phyloP scores from a whole-genome alignment of 2,797 vertebrate species.

The Odontamblyopus rebecca region DNA sequence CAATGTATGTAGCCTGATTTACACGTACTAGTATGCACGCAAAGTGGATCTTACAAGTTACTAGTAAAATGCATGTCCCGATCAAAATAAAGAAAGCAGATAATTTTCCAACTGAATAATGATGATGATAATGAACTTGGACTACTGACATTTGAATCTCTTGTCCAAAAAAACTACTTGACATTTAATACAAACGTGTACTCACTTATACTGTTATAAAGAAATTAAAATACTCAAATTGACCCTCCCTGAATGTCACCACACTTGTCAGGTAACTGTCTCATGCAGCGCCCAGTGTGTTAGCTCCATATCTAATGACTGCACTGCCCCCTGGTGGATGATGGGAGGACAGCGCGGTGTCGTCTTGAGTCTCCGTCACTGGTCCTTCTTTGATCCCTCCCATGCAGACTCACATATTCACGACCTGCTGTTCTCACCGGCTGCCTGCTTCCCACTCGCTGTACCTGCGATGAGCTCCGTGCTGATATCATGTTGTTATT shows the following conservation, averaged over 20 bases:
- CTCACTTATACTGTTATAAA: conserved; percentile 21
- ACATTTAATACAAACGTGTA: neutral
- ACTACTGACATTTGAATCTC: neutral
- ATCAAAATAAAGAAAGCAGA: neutral
- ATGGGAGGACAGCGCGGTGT: conserved; percentile 9
- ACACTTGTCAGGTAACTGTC: conserved; percentile 23
- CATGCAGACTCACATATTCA: conserved; percentile 18
- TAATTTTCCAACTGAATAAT: no score
- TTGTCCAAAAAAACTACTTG: conserved; percentile 5
- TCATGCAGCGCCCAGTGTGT: neutral
- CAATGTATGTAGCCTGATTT: neutral
- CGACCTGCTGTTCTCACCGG: conserved; percentile 43
- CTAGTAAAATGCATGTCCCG: neutral
- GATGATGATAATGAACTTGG: no score
- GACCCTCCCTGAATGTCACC: conserved; percentile 9
- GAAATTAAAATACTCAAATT: conserved; percentile 29
- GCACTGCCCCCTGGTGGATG: conserved; percentile 58
- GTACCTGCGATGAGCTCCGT: conserved; percentile 32
- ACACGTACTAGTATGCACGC: no score
- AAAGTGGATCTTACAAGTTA: no score
- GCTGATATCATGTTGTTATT: conserved; percentile 10
- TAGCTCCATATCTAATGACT: conserved; percentile 43
- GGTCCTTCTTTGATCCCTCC: neutral
- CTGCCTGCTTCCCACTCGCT: conserved; percentile 43
- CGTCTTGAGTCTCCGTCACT: neutral